Evolutionary conservation across 1,140 invertebrate genomes (phyloP).

Genomic region (Drosophila lini): DNA sequence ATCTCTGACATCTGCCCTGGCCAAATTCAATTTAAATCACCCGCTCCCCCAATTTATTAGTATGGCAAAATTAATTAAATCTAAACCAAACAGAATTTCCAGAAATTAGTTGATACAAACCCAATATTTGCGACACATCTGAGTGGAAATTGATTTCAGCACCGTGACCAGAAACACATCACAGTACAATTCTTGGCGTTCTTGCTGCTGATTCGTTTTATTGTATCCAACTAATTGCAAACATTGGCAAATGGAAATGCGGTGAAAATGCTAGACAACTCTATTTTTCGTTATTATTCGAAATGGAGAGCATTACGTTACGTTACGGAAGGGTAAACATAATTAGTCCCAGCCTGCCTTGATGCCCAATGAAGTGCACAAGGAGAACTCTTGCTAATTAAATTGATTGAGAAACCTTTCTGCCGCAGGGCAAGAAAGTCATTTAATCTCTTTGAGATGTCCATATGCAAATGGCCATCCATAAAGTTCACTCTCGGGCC

Average conservation of each 20-base stretch:
- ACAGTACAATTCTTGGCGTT: constrained; percentile 2
- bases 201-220: not conserved
- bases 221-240: constrained; percentile 45
- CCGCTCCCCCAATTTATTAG: constrained; percentile 36
- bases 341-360: constrained; percentile 7
- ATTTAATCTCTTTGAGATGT: constrained; percentile 25
- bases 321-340: constrained; percentile 13
- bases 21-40: constrained; percentile 52
- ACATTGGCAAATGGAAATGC: constrained; percentile 44
- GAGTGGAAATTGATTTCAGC: constrained; percentile 34
- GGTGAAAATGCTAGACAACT: constrained; percentile 15
- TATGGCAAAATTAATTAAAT: constrained; percentile 71
- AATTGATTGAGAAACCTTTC: constrained; percentile 9
- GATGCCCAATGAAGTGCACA: not conserved
- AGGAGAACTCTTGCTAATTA: constrained; percentile 17
- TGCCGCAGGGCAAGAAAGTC: constrained; percentile 3
- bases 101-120: constrained; percentile 44
- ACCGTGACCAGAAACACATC: not conserved
- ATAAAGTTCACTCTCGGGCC: constrained; percentile 9
- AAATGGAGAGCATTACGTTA: not conserved
- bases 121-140: constrained; percentile 31
- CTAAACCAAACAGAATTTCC: constrained; percentile 49
- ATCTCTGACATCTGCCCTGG: constrained; percentile 43
- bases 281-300: constrained; percentile 9
- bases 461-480: constrained; percentile 20